Evolutionary conservation across 2,113 vertebrate genomes (phyloP).

Genomic region (Brevimyrus niger): DNA sequence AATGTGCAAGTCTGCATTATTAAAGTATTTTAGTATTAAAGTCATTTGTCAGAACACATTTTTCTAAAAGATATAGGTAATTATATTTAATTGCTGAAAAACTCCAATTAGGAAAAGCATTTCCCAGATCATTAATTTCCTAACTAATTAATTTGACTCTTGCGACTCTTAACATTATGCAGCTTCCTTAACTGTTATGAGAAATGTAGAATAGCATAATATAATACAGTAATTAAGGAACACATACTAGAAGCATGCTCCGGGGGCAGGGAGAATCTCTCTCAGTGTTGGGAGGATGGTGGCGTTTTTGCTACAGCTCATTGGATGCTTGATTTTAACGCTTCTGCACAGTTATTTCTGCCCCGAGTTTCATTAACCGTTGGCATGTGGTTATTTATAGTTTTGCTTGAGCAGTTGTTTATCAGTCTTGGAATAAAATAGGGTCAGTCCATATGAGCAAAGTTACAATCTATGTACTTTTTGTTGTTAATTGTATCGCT

Average conservation of each 20-base stretch:
- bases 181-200: slow-evolving; percentile 4
- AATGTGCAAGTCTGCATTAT: not conserved
- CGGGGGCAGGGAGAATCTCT: not conserved
- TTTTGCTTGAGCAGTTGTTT: slow-evolving; percentile 1
- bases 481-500: not conserved
- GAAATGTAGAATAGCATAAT: not conserved
- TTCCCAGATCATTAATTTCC: slow-evolving; percentile 1
- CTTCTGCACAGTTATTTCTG: not conserved
- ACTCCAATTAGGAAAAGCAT: not conserved
- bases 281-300: not conserved
- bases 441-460: not conserved
- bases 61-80: not conserved
- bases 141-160: not conserved
- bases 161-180: not conserved
- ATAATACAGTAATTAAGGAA: slow-evolving; percentile 1
- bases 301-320: not conserved
- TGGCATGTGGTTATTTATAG: not conserved
- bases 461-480: not conserved
- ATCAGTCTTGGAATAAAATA: not conserved
- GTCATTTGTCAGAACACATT: not conserved
- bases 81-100: not conserved
- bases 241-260: not conserved
- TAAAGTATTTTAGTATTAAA: not conserved
- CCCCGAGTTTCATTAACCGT: not conserved
- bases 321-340: not conserved